Evolutionary conservation across 2,888 invertebrate species (phyloP), one percentile per base, ranked within the genome.

Genomic region (Ephialtes manifestator): DNA sequence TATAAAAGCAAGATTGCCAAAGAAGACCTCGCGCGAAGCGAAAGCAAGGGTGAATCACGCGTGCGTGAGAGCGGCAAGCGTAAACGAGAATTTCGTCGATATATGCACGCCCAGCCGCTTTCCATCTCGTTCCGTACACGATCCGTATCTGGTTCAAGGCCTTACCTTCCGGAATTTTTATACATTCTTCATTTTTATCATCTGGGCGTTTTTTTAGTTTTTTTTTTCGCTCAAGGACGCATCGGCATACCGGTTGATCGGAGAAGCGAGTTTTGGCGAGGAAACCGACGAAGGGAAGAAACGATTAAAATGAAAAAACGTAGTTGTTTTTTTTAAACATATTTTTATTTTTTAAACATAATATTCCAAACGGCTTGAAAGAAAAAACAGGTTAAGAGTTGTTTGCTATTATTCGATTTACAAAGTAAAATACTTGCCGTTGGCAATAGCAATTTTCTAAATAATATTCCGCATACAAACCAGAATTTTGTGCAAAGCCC

Each of bases 11-110:
- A n/a, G 51, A 70, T 81, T 81, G 81, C 68, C 63, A 76, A 76
- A 76, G 75, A 75, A 80, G 80, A 80, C 81, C 81, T 75, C 81
- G 81, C 70, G 68, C 53, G 48, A 74, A 84, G 77, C 77, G 84
- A 84, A 81, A 70, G 81, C 67, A 78, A 84, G 78, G 70, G 77
- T 74, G 78, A 85, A 85, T 81, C 75, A 79, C 15, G 71, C 20
- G 71, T 63, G 70, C 63, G 51, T 39, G 70, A n/a, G 28, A 43
- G 8, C 51, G 20, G 55, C 77, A 46, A 13, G 11, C 10, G 58
- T 71, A 65, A 71, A 60, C 28, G 58, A 63, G 58, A 55, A 51
- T 77, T 83, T 70, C 63, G 67, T 74, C 39, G 65, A 78, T 75
- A 74, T 43, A 63, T 68, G 70, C 24, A 53, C 35, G 11, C 43